Conservation (phyloP, 2,888 invertebrate genomes). For the Phasia obesa region DNA sequence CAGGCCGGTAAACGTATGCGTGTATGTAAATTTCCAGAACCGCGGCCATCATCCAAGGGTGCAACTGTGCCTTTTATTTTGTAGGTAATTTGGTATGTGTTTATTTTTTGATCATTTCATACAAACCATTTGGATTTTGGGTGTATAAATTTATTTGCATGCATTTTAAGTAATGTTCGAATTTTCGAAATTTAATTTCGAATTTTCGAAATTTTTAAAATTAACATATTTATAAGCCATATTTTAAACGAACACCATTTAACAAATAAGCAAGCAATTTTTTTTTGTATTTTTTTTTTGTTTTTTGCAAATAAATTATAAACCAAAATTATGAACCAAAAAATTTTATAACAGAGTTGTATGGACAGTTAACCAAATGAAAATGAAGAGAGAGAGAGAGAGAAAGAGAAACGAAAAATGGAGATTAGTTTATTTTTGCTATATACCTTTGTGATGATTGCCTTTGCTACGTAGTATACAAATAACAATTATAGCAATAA, state of each 20-base stretch:
- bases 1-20: constrained; percentile 86
- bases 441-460: constrained; percentile 91
- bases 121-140: constrained; percentile 63
- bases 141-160: constrained; percentile 37
- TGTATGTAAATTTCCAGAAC: constrained; percentile 82
- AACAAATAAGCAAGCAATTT: constrained; percentile 68
- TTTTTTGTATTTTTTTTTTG: not conserved
- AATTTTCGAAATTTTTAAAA: constrained; percentile 63
- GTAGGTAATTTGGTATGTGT: constrained; percentile 4
- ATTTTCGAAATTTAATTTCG: constrained; percentile 63
- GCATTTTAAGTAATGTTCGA: constrained; percentile 54
- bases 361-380: constrained; percentile 61
- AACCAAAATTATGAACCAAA: constrained; percentile 24
- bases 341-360: constrained; percentile 60
- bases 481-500: constrained; percentile 95
- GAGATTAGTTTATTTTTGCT: constrained; percentile 62
- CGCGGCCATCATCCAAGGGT: constrained; percentile 86
- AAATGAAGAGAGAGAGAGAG: constrained; percentile 72
- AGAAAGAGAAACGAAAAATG: constrained; percentile 75
- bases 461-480: constrained; percentile 94
- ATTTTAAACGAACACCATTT: constrained; percentile 66
- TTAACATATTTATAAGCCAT: constrained; percentile 64
- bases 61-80: constrained; percentile 88
- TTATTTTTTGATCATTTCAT: constrained; percentile 38
- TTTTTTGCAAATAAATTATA: constrained; percentile 40